Base-by-base conservation (phyloP, 1,140 invertebrate genomes). In the Drosophila eugracilis region DNA sequence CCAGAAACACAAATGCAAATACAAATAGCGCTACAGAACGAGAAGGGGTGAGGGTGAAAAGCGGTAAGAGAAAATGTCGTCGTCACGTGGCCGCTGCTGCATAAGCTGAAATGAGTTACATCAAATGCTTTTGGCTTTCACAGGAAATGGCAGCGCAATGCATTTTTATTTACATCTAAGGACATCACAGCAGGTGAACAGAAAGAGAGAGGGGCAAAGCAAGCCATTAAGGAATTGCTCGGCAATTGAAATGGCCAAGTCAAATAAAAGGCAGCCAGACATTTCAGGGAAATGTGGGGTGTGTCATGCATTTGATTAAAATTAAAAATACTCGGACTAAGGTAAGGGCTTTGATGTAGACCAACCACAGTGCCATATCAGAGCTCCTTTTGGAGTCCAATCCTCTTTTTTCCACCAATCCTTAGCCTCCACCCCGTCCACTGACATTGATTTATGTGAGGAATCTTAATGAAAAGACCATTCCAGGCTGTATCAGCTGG, bases 161-260 rank as follows among this genome's bases (percentile, higher is more conserved):
- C 81, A 86, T 86, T 85, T 72, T 86, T 86, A 85, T 85, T 85
- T 85, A 85, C 81, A 85, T 85, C 53, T 62, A 50, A 57, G 67
- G 36, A 57, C 36, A 48, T 19, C 30, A 14, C 22, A 15, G 9
- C 21, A 21, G 45, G 42, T 19, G 21, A 15, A 21, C 2, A n/a
- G 5, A 21, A 4, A n/a, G 15, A 41, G 45, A 45, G 41, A 22
- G 37, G 39, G 19, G 2, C 17, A 22, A 21, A 44, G 50, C 57
- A 78, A 81, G 75, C 83, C 83, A 89, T 88, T 89, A 86, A 86
- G 83, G 74, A 78, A 86, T 88, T 86, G 83, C 83, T 89, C 53
- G 74, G 78, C 84, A 83, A 86, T 88, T 83, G 69, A 84, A 86
- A 86, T 80, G 50, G 66, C 60, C 72, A 75, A 55, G 52, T 60